Conservation (phyloP, 2,113 vertebrate genomes). For the Takifugu bimaculatus region DNA sequence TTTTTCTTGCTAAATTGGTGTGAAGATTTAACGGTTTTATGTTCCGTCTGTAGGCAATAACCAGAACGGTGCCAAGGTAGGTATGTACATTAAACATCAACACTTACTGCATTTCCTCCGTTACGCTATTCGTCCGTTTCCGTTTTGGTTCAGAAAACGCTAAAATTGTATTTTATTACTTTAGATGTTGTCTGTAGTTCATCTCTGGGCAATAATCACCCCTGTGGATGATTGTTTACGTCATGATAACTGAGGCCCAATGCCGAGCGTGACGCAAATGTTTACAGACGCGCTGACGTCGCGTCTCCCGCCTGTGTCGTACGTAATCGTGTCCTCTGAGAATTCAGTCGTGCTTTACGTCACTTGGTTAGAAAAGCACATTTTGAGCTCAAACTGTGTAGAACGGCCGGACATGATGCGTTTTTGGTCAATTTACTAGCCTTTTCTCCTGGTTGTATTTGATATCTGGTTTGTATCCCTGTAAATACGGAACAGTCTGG, state of each 20-base stretch:
- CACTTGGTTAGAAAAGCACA: conserved; percentile 71
- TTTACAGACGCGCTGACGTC: conserved; percentile 58
- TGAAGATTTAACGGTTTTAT: no score
- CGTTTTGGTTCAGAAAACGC: no score
- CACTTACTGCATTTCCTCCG: no score
- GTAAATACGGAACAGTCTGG: conserved; percentile 47
- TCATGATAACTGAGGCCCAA: conserved; percentile 57
- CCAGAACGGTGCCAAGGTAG: no score
- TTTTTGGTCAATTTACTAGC: conserved; percentile 67
- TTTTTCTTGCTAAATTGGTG: no score
- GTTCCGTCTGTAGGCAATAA: no score
- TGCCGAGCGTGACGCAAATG: conserved; percentile 56
- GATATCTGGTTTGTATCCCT: conserved; percentile 70
- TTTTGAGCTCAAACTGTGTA: conserved; percentile 57
- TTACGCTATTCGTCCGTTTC: no score
- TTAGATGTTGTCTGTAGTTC: no score
- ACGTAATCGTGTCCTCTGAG: no score
- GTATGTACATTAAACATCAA: no score
- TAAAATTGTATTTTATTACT: no score
- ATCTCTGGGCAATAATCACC: no score
- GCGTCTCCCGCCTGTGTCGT: conserved; percentile 19
- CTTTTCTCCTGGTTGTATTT: conserved; percentile 63
- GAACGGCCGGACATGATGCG: conserved; percentile 38
- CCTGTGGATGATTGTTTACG: not conserved
- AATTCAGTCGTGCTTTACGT: conserved; percentile 35